Base-by-base conservation (phyloP, 2,797 vertebrate species). In the Helicolenus hilgendorfi region DNA sequence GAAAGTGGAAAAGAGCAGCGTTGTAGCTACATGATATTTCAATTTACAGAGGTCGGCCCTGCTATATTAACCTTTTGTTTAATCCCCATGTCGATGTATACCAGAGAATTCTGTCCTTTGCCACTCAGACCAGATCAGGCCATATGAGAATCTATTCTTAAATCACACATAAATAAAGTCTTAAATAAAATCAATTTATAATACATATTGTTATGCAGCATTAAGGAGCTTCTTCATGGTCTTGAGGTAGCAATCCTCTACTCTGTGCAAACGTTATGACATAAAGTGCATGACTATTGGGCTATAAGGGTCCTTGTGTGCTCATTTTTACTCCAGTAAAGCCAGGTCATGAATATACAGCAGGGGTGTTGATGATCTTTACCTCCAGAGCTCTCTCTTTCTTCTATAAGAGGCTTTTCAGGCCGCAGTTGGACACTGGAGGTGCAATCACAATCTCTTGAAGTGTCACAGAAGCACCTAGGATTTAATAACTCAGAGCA, bases 11-110 rank as follows among this genome's bases (percentile, higher is more conserved):
- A 73, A 65, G 49, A 74, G 71, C 55, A 41, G 20, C 1, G 15
- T 18, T 67, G 77, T 41, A 35, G 27, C 63, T 83, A 88, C 88
- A 87, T 62, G 76, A 89, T 18, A 91, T 77, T 87, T 92, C 79
- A 80, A 72, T 92, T 92, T 78, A 72, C 78, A 64, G 26, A 38
- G 33, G 55, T 85, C 53, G 7, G 33, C 14, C 65, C 15, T 59
- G 62, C 74, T 68, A 22, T 71, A 31, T 80, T 36, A 81, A 35
- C 22, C 18, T 79, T 45, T 49, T 69, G 20, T 63, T 58, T 49
- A 11, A 79, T 65, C 53, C 68, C 2, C 0, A 4, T 33, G 55
- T 73, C 71, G 13, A 41, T 71, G 36, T 56, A 10, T 36, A 41
- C 11, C 11, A 33, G 33, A 7, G 1, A 56, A 58, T 4, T 59